Evolutionary conservation across 2,888 invertebrate species (phyloP), one percentile per base, ranked within the genome.

Genomic region (Unio delphinus): DNA sequence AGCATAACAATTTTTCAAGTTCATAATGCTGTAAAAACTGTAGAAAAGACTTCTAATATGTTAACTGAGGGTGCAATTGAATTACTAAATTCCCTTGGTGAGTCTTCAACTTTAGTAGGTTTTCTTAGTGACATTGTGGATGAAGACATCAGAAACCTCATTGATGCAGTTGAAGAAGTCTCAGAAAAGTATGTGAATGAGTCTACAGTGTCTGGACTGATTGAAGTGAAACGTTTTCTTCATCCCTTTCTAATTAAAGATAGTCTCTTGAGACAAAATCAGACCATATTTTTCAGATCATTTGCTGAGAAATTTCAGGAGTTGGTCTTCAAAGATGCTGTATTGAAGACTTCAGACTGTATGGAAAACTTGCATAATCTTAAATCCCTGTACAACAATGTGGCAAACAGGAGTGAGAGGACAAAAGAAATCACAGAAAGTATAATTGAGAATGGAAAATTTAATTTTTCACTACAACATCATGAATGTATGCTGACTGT

Each of bases 111-210:
- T 0, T 65, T 81, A 26, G 54, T 81, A 0, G 63, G 67, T 8
- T 82, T 82, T 68, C 54, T 82, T 5, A 59, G 58, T n/a, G 61
- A 64, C 0, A 76, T 78, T 7, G 65, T 74, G 20, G 73, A 76
- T 20, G 82, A 82, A 60, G 82, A 82, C 61, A 72, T 82, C 7
- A 69, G 80, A 54, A 79, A 80, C 65, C 66, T 80, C 0, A 80
- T 82, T 56, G 82, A 82, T 72, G 80, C 82, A 15, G 80, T 79
- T 1, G 82, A 82, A 62, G 80, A 82, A 63, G 78, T 80, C 67
- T 79, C 82, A 15, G 80, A 82, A 30, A 78, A 80, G 57, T 79
- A 73, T 64, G 78, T 82, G 3, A 68, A 68, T 45, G 82, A 79
- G 60, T 77, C 78, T 7, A 79, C 82, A 28, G 80, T 82, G 1